phyloP scores from a whole-genome alignment of 2,888 invertebrate species.

The Calliopum simillimum region DNA sequence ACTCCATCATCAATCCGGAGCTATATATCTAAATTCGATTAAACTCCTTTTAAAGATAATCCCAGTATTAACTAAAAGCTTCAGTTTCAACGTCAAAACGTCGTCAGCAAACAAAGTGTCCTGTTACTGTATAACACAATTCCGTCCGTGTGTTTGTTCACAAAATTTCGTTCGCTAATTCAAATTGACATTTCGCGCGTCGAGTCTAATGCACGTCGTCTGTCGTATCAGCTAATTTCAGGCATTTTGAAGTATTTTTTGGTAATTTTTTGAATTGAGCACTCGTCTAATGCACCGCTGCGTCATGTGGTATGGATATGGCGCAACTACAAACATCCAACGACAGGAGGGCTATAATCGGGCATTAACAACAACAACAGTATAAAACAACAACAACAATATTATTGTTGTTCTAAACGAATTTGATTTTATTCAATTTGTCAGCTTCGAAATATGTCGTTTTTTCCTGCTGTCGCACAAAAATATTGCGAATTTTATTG shows the following conservation, averaged over 20 bases:
- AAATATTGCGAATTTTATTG: too few relatives aligned
- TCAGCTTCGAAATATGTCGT: not conserved
- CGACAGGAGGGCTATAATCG: too few relatives aligned
- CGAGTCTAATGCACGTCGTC: not conserved
- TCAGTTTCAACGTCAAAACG: too few relatives aligned
- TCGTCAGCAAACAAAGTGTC: too few relatives aligned
- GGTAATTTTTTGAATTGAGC: not conserved
- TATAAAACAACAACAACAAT: not conserved
- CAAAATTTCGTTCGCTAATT: not conserved
- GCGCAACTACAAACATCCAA: too few relatives aligned
- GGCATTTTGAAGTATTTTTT: slow-evolving; percentile 3
- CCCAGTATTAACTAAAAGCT: too few relatives aligned
- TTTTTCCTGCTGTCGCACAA: slow-evolving; percentile 1
- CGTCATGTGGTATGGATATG: too few relatives aligned
- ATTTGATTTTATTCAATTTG: not conserved
- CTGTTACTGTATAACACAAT: too few relatives aligned
- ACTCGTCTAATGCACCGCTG: not conserved
- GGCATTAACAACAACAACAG: not conserved
- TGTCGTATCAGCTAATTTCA: slow-evolving; percentile 21
- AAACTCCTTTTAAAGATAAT: too few relatives aligned
- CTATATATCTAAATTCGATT: too few relatives aligned
- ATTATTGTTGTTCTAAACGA: not conserved
- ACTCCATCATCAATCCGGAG: too few relatives aligned
- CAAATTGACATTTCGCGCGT: slow-evolving; percentile 1
- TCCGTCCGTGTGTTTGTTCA: too few relatives aligned